A percentile compares a stretch with the other conserved stretches of the same genome.
Evolutionary conservation across 92 coral and sea anemone genomes (phyloP).

Genomic region (Scolanthus callimorphus): DNA sequence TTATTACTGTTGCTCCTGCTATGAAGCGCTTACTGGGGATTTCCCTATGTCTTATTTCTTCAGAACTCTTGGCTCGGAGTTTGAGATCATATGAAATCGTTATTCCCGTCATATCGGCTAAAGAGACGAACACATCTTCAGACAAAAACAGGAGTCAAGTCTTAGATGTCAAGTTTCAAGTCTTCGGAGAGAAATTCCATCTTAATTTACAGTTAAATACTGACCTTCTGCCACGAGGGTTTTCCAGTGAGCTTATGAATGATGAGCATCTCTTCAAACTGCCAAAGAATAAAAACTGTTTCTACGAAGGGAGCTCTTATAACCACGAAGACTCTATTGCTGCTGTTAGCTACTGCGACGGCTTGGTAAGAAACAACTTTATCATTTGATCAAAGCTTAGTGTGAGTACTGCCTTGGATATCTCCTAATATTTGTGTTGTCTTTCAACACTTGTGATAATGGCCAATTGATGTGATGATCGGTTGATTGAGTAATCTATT

Average conservation of each 20-base stretch:
- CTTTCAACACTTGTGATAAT: no score
- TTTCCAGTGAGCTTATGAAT: slow-evolving; percentile 43
- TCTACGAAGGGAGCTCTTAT: slow-evolving; percentile 53
- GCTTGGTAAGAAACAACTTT: slow-evolving; percentile 53
- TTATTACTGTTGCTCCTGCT: no score
- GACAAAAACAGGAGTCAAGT: no score
- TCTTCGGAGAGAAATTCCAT: slow-evolving; percentile 59
- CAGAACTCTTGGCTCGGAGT: slow-evolving; percentile 29
- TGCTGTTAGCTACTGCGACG: slow-evolving; percentile 71
- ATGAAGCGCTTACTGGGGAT: no score
- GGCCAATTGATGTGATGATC: no score
- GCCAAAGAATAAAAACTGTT: slow-evolving; percentile 33
- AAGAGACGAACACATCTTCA: no score
- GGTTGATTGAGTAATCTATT: no score
- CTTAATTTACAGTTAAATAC: slow-evolving; percentile 51
- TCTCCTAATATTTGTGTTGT: no score
- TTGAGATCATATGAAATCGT: slow-evolving; percentile 39
- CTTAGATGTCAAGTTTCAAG: slow-evolving; percentile 32
- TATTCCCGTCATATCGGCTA: no score
- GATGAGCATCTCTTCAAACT: slow-evolving; percentile 10
- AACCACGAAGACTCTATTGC: slow-evolving; percentile 50
- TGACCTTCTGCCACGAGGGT: slow-evolving; percentile 50
- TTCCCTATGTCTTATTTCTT: no score
- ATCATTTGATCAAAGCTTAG: no score
- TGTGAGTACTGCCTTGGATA: no score